A percentile compares a stretch with the other conserved stretches of the same genome.
Evolutionary conservation across 2,113 vertebrate genomes (phyloP).

Genomic region (Dinomys branickii): DNA sequence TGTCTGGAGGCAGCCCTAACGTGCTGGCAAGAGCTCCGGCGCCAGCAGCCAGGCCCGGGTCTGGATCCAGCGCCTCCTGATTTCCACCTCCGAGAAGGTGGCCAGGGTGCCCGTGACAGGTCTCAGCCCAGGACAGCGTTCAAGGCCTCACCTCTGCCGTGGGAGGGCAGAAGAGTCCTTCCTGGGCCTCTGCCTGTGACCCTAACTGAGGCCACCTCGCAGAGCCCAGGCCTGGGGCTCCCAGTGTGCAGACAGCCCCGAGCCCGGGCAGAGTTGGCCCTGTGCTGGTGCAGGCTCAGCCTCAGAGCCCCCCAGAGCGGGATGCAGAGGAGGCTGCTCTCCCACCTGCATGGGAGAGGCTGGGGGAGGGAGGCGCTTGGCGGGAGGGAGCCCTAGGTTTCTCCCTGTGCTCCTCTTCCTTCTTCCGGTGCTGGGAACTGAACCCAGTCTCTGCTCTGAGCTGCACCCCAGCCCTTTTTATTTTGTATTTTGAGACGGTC

Average conservation of each 20-base stretch:
- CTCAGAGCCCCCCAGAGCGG: background rate
- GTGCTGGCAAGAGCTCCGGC: accelerated
- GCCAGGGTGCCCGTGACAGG: background rate
- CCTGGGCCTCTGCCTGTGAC: background rate
- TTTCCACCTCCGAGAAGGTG: background rate
- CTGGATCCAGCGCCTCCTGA: background rate
- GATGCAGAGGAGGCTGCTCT: background rate
- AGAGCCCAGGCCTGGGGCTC: background rate
- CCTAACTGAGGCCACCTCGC: too few relatives aligned
- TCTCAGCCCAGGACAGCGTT: background rate
- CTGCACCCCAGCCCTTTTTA: too few relatives aligned
- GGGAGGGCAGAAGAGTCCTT: background rate
- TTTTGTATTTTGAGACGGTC: background rate
- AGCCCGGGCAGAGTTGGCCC: background rate
- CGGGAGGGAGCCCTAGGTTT: background rate
- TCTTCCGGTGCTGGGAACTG: background rate
- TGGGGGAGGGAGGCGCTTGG: background rate
- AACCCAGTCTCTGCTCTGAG: background rate
- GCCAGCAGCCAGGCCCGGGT: background rate
- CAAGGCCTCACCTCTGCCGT: background rate
- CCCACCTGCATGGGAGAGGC: too few relatives aligned
- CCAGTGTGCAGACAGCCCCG: background rate
- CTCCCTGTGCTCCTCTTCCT: background rate
- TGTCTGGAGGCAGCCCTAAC: constrained; percentile 59
- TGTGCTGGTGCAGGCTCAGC: background rate